Evolutionary conservation across 2,113 vertebrate genomes (phyloP).

Genomic region (Chloebia gouldiae): DNA sequence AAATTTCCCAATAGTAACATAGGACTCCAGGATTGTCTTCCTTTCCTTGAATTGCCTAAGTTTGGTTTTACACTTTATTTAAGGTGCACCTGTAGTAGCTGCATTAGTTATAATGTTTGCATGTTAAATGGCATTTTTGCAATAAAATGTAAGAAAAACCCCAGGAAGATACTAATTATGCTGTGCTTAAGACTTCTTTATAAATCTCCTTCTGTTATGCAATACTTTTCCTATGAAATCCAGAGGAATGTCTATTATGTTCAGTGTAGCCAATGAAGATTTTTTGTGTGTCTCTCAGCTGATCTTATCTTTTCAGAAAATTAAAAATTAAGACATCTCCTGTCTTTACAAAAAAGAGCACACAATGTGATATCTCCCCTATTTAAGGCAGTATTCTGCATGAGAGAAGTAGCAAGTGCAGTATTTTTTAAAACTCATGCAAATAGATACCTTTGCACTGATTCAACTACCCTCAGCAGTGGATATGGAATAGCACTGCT

Average conservation of each 20-base stretch:
- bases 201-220: not conserved
- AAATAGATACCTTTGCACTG: not conserved
- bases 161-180: not conserved
- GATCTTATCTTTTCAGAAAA: not conserved
- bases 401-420: not conserved
- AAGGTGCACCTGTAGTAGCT: not conserved
- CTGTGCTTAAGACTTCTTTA: not conserved
- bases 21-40: not conserved
- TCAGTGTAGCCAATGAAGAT: not conserved
- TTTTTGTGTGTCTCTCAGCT: not conserved
- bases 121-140: not conserved
- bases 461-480: not conserved
- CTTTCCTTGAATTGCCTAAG: not conserved
- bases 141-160: not conserved
- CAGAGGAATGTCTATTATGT: not conserved
- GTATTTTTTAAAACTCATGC: not conserved
- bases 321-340: not conserved
- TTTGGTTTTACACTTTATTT: not conserved
- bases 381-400: not conserved
- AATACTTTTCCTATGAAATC: not conserved
- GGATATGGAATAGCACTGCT: not conserved
- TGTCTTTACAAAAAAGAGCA: not conserved
- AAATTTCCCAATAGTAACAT: not conserved
- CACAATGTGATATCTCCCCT: not conserved
- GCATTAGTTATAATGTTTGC: not conserved